Conservation (phyloP, 2,888 invertebrate genomes). For the Pyrgus malvae region DNA sequence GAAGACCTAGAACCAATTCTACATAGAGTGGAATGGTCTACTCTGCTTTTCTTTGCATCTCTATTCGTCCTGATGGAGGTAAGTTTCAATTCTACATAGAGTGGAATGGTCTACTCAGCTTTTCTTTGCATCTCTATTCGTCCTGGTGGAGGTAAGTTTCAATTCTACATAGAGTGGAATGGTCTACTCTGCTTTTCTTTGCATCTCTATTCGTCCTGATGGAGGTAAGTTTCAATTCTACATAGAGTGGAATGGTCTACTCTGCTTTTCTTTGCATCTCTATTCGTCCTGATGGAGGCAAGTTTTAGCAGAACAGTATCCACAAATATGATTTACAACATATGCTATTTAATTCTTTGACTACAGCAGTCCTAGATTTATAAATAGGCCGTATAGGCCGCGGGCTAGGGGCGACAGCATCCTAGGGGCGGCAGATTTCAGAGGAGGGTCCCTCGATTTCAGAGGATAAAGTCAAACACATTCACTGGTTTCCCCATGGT, state of each 20-base stretch:
- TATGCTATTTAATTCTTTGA: too few relatives aligned
- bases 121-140: constrained; percentile 94
- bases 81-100: constrained; percentile 78
- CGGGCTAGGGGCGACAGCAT: too few relatives aligned
- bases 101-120: constrained; percentile 96
- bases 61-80: constrained; percentile 92
- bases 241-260: constrained; percentile 96
- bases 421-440: too few relatives aligned
- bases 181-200: constrained; percentile 95
- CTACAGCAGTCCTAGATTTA: too few relatives aligned
- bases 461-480: too few relatives aligned
- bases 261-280: constrained; percentile 92
- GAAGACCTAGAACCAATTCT: constrained; percentile 92
- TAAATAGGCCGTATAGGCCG: too few relatives aligned
- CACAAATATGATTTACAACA: too few relatives aligned
- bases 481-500: too few relatives aligned
- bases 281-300: constrained; percentile 91
- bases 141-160: constrained; percentile 85
- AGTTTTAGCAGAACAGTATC: too few relatives aligned
- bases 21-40: constrained; percentile 94
- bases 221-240: constrained; percentile 74
- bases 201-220: constrained; percentile 94
- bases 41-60: constrained; percentile 93
- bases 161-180: constrained; percentile 89
- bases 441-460: too few relatives aligned